These are phyloP conservation scores for Formicarius rufipectus DNA, from an alignment of 2,113 vertebrate genomes.

Conservation along the genomic window DNA sequence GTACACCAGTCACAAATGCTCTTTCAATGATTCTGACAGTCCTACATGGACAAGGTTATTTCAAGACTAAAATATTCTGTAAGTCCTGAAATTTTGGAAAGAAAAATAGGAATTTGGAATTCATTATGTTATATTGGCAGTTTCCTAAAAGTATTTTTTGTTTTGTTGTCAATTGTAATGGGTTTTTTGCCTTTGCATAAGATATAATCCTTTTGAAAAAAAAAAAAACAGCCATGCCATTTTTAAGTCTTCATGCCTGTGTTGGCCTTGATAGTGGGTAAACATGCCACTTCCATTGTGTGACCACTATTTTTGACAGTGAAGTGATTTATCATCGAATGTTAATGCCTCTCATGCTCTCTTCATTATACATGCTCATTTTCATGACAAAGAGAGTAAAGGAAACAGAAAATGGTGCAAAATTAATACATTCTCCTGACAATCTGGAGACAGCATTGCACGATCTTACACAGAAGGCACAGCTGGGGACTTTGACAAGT, in stretches of 20 bases:
- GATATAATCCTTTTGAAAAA: background rate
- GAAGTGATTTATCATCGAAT: constrained; percentile 46
- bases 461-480: constrained; percentile 46
- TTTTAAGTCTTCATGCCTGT: constrained; percentile 16
- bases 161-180: background rate
- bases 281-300: constrained; percentile 37
- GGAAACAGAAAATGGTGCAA: constrained; percentile 51
- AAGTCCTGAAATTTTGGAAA: background rate
- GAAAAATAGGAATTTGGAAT: background rate
- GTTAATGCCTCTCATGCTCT: constrained; percentile 54
- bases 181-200: background rate
- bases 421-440: constrained; percentile 57
- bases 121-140: background rate
- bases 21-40: background rate
- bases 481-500: constrained; percentile 50
- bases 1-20: background rate
- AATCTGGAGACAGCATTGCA: constrained; percentile 47
- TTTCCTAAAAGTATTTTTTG: background rate
- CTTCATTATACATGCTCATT: constrained; percentile 50
- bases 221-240: background rate
- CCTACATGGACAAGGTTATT: background rate
- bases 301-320: constrained; percentile 58
- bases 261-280: constrained; percentile 28
- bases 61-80: background rate
- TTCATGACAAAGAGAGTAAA: constrained; percentile 59